Evolutionary conservation across 2,113 vertebrate genomes (phyloP).

Genomic region (Microtus richardsoni): DNA sequence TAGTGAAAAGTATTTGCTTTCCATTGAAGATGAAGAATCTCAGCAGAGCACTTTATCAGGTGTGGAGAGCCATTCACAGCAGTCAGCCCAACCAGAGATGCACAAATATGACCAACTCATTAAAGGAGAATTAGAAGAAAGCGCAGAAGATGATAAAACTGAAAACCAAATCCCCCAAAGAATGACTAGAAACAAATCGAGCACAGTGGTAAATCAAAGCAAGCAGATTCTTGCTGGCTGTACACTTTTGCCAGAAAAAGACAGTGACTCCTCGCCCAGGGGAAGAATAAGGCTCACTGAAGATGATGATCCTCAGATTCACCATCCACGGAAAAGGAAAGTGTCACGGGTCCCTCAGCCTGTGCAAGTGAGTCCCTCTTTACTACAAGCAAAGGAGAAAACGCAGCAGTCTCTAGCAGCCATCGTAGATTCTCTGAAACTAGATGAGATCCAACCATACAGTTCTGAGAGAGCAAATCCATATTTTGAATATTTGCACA

Average conservation of each 20-base stretch:
- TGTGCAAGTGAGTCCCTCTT: slow-evolving; percentile 87
- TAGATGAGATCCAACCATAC: slow-evolving; percentile 98
- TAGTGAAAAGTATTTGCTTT: slow-evolving; percentile 75
- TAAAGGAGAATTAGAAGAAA: slow-evolving; percentile 88
- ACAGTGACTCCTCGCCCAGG: slow-evolving; percentile 90
- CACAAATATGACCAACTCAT: slow-evolving; percentile 83
- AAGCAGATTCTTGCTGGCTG: slow-evolving; percentile 89
- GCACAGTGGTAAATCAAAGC: slow-evolving; percentile 85
- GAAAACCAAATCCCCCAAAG: slow-evolving; percentile 87
- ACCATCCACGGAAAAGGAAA: slow-evolving; percentile 97
- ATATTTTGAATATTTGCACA: slow-evolving; percentile 98
- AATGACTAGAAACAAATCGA: slow-evolving; percentile 89
- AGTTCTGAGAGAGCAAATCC: slow-evolving; percentile 98
- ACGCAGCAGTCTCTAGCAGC: slow-evolving; percentile 96
- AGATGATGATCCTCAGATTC: slow-evolving; percentile 94
- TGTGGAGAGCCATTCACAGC: slow-evolving; percentile 83
- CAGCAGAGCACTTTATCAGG: slow-evolving; percentile 75
- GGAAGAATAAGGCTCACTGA: slow-evolving; percentile 91
- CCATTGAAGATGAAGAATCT: slow-evolving; percentile 80
- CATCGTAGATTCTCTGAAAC: slow-evolving; percentile 96
- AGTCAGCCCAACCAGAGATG: slow-evolving; percentile 81
- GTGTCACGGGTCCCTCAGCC: slow-evolving; percentile 90
- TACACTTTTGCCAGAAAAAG: slow-evolving; percentile 89
- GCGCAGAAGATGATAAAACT: slow-evolving; percentile 88
- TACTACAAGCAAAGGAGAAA: slow-evolving; percentile 93